Base-by-base conservation (phyloP, 2,113 vertebrate genomes). In the Aptenodytes patagonicus region DNA sequence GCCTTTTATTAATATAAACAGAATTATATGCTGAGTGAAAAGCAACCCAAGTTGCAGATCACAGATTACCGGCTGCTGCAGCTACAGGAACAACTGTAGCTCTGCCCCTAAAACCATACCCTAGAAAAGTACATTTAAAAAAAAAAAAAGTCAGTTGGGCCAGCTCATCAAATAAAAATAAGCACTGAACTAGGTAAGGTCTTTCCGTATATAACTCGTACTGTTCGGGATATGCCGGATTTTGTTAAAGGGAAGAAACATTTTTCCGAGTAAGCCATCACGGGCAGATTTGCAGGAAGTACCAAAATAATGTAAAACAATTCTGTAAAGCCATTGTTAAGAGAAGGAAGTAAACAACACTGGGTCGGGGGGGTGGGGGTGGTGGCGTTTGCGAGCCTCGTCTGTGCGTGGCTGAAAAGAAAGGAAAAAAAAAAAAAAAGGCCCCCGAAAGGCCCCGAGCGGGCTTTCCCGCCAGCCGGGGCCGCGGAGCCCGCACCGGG, bases 331-430 rank as follows among this genome's bases (percentile, higher is more conserved):
- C 71, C 84, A 91, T 90, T 93, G 93, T 89, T 84, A 86, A 17
- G 17, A 81, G 61, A 83, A 80, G 89, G 80, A 89, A 92, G 69
- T 82, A 95, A 95, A 91, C 94, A 95, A 72, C 55, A 15, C 17
- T 2, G 52, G 17, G 42, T n/a, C 13, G 1, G 13, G 21, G 65
- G 21, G 10, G 11, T 22, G 34, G n/a, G 24, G 40, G 10, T 10
- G 29, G 17, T 18, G 13, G 15, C 6, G 19, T 55, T 17, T 38
- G 70, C 12, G 28, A 25, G 22, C 36, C 42, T 55, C 26, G 13
- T 36, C 36, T 36, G 28, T 32, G 73, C 38, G 10, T 2, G 25
- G 58, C 82, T 34, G 78, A 47, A 80, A 21, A 14, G 24, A 65
- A 28, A 13, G 52, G 3, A 17, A 7, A 34, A 32, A n/a, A 12